Base-by-base conservation (phyloP, 2,797 vertebrate genomes). In the Florisuga fusca region DNA sequence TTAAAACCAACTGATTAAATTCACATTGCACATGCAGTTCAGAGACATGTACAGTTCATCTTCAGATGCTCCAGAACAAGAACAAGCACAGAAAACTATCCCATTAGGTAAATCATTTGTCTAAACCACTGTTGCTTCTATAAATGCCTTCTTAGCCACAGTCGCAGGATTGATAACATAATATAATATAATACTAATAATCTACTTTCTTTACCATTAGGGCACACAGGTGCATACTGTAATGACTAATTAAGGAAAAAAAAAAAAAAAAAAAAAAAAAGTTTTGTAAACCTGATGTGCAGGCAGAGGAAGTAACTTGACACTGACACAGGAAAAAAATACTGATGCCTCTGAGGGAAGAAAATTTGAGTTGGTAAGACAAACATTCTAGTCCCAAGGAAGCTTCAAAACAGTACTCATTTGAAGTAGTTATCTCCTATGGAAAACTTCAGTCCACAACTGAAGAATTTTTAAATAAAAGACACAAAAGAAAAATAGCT, bases 401-500 rank as follows among this genome's bases (percentile, higher is more conserved):
- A 74, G 50, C 38, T 87, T 87, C 68, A 71, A 68, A 88, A 36
- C 27, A 75, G 75, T 6, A 83, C 9, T 75, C 22, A 10, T 74
- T 34, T 77, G 64, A 87, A 87, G 77, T 8, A 87, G 63, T 51
- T 95, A 84, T 83, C 90, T 79, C 54, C 51, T 36, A 71, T 10
- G 50, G 59, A 95, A 96, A 95, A 80, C 55, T 55, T 95, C 85
- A 82, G 41, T n/a, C 46, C 3, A 14, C 55, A 88, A 89, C 41
- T 41, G 58, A 84, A 88, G 22, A 3, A 43, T 8, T 74, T 85
- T 41, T 59, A 84, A 94, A 84, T 38, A 61, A 45, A 85, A 82
- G 57, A 93, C 95, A 93, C 67, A 91, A 82, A 87, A 59, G 57
- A 93, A 85, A 94, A 93, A 69, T 59, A 91, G 64, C 90, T 94